Evolutionary conservation across 2,113 vertebrate species (phyloP).

Genomic region (Pseudorasbora parva): DNA sequence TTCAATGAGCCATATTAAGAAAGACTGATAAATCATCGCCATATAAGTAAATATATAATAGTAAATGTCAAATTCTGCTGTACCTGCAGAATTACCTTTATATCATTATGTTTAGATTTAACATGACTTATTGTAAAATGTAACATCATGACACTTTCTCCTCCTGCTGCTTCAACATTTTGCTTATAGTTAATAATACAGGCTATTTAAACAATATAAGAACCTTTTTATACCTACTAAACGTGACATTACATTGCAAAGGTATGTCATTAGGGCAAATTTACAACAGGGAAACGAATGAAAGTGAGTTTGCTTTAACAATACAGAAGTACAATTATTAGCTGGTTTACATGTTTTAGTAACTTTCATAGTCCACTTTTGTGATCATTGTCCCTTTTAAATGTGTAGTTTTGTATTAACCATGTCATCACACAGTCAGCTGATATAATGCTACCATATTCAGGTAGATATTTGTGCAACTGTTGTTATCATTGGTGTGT

Average conservation of each 20-base stretch:
- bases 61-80: slow-evolving; percentile 9
- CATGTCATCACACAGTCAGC: slow-evolving; percentile 12
- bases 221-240: slow-evolving; percentile 77
- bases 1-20: slow-evolving; percentile 23
- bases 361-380: slow-evolving; percentile 40
- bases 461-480: slow-evolving; percentile 32
- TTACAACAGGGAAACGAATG: background rate
- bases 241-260: slow-evolving; percentile 71
- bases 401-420: slow-evolving; percentile 35
- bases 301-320: slow-evolving; percentile 53
- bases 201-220: slow-evolving; percentile 68
- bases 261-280: background rate
- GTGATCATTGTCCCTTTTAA: slow-evolving; percentile 20
- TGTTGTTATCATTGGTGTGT: slow-evolving; percentile 15
- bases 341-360: slow-evolving; percentile 40
- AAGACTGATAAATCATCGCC: background rate
- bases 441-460: background rate
- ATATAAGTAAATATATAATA: slow-evolving; percentile 44
- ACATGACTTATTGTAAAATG: slow-evolving; percentile 42
- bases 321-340: slow-evolving; percentile 52
- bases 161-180: slow-evolving; percentile 60
- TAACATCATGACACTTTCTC: slow-evolving; percentile 48
- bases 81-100: slow-evolving; percentile 42
- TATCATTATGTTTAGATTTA: slow-evolving; percentile 48
- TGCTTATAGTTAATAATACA: slow-evolving; percentile 71